phyloP scores from a whole-genome alignment of 2,888 invertebrate genomes.

The Tenthredo mesomela region DNA sequence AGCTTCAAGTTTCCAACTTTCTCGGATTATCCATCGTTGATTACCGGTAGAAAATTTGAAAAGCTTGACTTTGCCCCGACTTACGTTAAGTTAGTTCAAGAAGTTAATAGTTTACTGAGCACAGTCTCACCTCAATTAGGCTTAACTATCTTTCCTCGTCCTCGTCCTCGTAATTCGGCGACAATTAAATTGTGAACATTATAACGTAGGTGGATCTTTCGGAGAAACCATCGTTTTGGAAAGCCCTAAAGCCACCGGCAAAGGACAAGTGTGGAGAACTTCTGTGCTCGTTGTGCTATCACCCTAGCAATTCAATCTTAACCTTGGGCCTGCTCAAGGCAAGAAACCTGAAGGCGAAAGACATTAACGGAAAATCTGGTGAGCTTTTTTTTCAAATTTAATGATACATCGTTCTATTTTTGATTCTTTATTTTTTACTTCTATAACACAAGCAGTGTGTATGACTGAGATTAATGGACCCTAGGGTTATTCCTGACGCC shows the following conservation, averaged over 20 bases:
- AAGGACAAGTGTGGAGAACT: slow-evolving; percentile 97
- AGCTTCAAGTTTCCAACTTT: background rate
- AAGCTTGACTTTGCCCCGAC: background rate
- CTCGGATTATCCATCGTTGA: background rate
- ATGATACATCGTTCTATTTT: background rate
- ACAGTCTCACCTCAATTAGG: background rate
- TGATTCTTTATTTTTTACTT: background rate
- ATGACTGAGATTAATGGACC: slow-evolving; percentile 38
- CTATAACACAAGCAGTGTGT: background rate
- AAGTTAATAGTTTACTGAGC: background rate
- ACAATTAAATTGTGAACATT: slow-evolving; percentile 44
- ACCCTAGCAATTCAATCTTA: slow-evolving; percentile 95
- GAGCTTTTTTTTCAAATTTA: slow-evolving; percentile 66
- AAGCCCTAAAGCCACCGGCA: slow-evolving; percentile 93
- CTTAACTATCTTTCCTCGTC: background rate
- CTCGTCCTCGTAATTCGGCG: background rate
- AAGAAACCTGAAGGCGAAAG: slow-evolving; percentile 96
- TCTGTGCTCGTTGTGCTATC: slow-evolving; percentile 95
- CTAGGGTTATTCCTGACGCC: slow-evolving; percentile 16
- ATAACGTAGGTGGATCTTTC: slow-evolving; percentile 89
- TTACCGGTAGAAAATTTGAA: background rate
- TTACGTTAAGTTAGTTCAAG: background rate
- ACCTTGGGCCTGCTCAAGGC: slow-evolving; percentile 95
- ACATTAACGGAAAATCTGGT: slow-evolving; percentile 97
- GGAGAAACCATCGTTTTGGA: slow-evolving; percentile 97